Evolutionary conservation across 2,797 vertebrate genomes (phyloP), one percentile per base, ranked within the genome.

Genomic region (Florisuga fusca): DNA sequence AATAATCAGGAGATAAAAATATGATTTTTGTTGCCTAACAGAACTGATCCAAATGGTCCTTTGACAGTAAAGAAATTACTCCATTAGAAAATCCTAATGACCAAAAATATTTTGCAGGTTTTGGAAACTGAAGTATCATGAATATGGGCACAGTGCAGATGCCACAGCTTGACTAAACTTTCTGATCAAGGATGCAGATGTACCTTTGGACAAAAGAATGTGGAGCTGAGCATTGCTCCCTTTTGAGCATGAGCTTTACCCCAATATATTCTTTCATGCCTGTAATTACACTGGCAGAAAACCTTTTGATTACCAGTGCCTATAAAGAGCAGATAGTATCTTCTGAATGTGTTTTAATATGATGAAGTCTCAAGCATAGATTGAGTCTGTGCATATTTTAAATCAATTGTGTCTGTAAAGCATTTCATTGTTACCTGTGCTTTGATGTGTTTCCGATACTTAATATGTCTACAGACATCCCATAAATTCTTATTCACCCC

Each of bases 401-500:
- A 82, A 91, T 61, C 77, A 91, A 7, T 41, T 89, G 69, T 91
- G 89, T 83, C 95, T 97, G 87, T 90, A 82, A 96, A 96, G 38
- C 63, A 86, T 95, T 90, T 77, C 85, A 83, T 41, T 61, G 57
- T 87, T 94, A 96, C 93, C 87, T 96, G 83, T 61, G 80, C 93
- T 96, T 97, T 97, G 95, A 96, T 96, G 96, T 90, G 61, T 85
- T 88, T 86, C 13, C 1, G 71, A 79, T 93, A 95, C 95, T 96
- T 94, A 92, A 93, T 96, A 96, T 76, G 92, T 82, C 91, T 94
- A 29, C 89, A 93, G 92, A 89, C 87, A 84, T 97, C 96, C 90
- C 87, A 89, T 95, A 97, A 95, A 96, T 94, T 92, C 93, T 89
- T 95, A 89, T 10, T 89, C 82, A 81, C 41, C 10, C 77, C 96